Evolutionary conservation across 2,113 vertebrate genomes (phyloP), one percentile per base, ranked within the genome.

Genomic region (Neopipo cinnamomea): DNA sequence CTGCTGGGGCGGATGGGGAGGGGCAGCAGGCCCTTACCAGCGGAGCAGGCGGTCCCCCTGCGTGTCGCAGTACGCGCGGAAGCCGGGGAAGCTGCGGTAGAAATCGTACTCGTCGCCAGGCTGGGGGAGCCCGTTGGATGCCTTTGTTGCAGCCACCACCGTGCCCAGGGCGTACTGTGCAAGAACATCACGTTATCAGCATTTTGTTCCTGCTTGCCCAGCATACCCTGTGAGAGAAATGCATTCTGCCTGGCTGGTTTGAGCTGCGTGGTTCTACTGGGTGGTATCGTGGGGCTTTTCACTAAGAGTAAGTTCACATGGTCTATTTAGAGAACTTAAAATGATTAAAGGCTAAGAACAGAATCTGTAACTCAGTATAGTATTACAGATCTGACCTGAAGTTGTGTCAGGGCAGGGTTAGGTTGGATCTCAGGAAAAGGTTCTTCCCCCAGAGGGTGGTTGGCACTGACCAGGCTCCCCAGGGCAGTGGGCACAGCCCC

Each of bases 91-190:
- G 96, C 99, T 99, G 56, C 98, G 98, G 94, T 99, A 99, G 96
- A 99, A 99, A 91, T 99, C 99, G 20, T 98, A 99, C 33, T 99
- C 99, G 6, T 99, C 99, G 0, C 99, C 99, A 13, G 97, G 90
- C 95, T 99, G 98, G 25, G 99, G 99, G 2, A 99, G 97, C 50
- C 97, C 95, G 0, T 97, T 98, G 0, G 99, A 99, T 2, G 99
- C 98, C 87, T 99, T 99, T 14, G 99, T 99, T 8, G 99, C 98
- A 5, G 98, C 98, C 37, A 99, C 97, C 37, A 99, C 99, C 0
- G 98, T 97, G 41, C 99, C 98, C 5, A 99, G 97, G 47, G 99
- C 99, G 47, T 99, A 96, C 99, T 99, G 98, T 59, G 71, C 42
- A 81, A 91, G 46, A 75, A 92, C 3, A 88, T 2, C 16, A 2